A percentile compares a stretch with the other conserved stretches of the same genome.
phyloP scores from a whole-genome alignment of 2,113 vertebrate species.

The Suricata suricatta region DNA sequence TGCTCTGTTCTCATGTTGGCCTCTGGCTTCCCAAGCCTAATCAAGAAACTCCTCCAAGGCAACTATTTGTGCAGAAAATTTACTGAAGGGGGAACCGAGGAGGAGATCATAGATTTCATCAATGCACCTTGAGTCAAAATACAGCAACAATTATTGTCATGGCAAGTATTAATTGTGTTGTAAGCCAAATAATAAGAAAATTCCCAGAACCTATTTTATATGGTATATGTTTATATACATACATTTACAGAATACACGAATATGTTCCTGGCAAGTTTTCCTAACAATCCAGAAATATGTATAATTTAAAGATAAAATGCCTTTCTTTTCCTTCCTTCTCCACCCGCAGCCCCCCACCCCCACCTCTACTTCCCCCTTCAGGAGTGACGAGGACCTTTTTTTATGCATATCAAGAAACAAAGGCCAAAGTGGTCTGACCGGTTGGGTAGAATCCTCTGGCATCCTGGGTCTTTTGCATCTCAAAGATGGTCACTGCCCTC shows the following conservation, averaged over 20 bases:
- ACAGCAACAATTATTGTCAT: background rate
- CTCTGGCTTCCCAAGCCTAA: background rate
- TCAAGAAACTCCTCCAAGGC: background rate
- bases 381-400: background rate
- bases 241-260: background rate
- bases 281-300: background rate
- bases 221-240: background rate
- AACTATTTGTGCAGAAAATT: background rate
- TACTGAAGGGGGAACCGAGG: background rate
- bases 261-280: background rate
- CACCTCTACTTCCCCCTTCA: background rate
- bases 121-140: background rate
- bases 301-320: background rate
- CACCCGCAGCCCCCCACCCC: no score
- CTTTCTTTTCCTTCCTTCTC: background rate
- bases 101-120: background rate
- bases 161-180: background rate
- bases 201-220: background rate
- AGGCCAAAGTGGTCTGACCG: background rate
- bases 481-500: background rate
- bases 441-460: background rate
- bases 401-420: background rate
- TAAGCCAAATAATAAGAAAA: background rate
- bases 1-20: background rate
- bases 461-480: background rate